A percentile compares a stretch with the other conserved stretches of the same genome.
Conservation (phyloP, 1,140 invertebrate species). For the Penaeus indicus region DNA sequence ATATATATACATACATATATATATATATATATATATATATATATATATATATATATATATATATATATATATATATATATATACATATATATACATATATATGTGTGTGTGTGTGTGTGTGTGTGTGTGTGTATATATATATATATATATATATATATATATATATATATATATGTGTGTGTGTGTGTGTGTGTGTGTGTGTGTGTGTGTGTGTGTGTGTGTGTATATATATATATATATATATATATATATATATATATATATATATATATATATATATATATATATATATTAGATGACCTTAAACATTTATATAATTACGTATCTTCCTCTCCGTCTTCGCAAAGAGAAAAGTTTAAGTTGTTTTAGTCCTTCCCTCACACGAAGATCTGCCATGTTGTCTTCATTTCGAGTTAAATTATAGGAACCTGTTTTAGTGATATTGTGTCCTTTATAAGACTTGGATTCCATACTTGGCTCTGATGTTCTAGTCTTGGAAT, state of each 20-base stretch:
- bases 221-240: slow-evolving; percentile 11
- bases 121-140: not conserved
- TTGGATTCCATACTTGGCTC: no score
- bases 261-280: slow-evolving; percentile 19
- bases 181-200: not conserved
- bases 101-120: not conserved
- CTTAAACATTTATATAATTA: slow-evolving; percentile 5
- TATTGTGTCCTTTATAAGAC: no score
- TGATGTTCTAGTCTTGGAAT: no score
- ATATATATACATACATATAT: not conserved
- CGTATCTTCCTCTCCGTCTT: no score
- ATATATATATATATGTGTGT: not conserved
- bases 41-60: slow-evolving; percentile 15
- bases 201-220: not conserved
- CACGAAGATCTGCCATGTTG: no score
- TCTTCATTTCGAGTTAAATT: no score
- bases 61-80: not conserved
- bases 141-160: not conserved
- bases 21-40: slow-evolving; percentile 18
- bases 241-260: slow-evolving; percentile 16
- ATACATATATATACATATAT: not conserved
- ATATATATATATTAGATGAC: slow-evolving; percentile 9
- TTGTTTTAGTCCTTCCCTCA: no score
- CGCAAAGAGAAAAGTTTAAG: no score
- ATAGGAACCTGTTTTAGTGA: no score